Evolutionary conservation across 2,888 invertebrate genomes (phyloP).

Genomic region (Ametastegia equiseti): DNA sequence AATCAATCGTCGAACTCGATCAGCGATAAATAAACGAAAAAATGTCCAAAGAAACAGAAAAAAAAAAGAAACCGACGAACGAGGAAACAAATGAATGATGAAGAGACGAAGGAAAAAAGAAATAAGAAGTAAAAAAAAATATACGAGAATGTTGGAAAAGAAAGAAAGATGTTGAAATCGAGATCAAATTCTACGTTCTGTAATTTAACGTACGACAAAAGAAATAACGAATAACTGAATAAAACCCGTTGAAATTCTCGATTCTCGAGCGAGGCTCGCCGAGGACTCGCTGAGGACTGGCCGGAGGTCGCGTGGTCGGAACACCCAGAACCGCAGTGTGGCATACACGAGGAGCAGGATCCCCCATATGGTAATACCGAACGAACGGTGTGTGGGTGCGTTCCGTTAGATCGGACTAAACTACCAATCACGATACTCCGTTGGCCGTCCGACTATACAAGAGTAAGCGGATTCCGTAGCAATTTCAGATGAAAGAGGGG

Average conservation of each 20-base stretch:
- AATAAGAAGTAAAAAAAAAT: background rate
- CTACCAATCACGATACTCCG: slow-evolving; percentile 12
- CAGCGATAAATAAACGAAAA: too few species aligned
- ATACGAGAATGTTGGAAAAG: background rate
- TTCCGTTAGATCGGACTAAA: slow-evolving; percentile 22
- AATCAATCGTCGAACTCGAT: too few species aligned
- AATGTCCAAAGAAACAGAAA: too few species aligned
- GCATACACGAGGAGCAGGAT: slow-evolving; percentile 64
- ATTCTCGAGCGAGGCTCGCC: slow-evolving; percentile 45
- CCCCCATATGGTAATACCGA: slow-evolving; percentile 72
- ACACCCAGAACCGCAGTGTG: slow-evolving; percentile 58
- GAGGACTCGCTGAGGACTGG: slow-evolving; percentile 51
- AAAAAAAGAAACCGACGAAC: background rate
- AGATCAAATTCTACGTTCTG: background rate
- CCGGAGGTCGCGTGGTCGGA: slow-evolving; percentile 56
- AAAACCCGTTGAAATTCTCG: slow-evolving; percentile 10
- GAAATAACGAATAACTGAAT: slow-evolving; percentile 12
- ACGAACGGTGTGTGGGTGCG: slow-evolving; percentile 69
- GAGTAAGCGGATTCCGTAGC: background rate
- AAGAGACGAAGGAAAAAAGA: background rate
- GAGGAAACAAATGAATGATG: background rate
- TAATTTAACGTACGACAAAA: background rate
- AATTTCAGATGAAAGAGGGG: background rate
- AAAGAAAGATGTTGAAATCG: background rate
- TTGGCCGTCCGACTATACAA: background rate